Evolutionary conservation across 92 coral and sea anemone genomes (phyloP), one percentile per base, ranked within the genome.

Genomic region (Pocillopora meandrina): DNA sequence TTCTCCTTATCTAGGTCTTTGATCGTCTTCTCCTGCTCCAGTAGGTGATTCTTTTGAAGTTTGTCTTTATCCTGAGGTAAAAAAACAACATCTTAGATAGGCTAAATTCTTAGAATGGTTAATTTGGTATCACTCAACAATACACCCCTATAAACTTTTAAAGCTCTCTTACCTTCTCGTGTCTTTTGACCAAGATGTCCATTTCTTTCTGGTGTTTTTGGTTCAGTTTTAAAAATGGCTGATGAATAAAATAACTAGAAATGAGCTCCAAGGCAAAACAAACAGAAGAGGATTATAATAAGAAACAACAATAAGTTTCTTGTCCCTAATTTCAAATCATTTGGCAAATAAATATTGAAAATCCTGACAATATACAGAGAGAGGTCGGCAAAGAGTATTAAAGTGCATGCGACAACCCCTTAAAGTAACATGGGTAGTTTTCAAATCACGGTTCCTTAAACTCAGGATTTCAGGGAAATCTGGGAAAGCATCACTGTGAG

Each of bases 171-270:
- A 94, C 98, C 98, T 96, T 96, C 76, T 90, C 95, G 81, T 96
- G 98, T 68, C 85, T 95, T 70, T 89, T 95, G 14, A 91, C 98
- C 42, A 96, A 69, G 9, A 92, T 1, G 10, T 93, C 92, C 88
- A 95, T 93, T 19, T 96, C 98, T 78, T 94, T 96, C 71, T 87
- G 92, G 56, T 92, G 95, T 72, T 95, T 96, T 52, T 87, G 95
- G 49, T 84, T 79, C 75, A 96, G 64, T 87, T 92, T 96, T 69
- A 82, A 56, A 72, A 84, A 94, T 0, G 89, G 80, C 98, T 94
- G 80, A 12, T 35, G 18, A 58, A 42, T 55, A 68, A 58, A 23
- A 33, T 55, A 47, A 16, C 12, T 13, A 55, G 55, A 26, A 12
- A 56, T 1, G 35, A 3, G 18, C 19, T 16, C 35, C 19, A 59